phyloP scores from a whole-genome alignment of 92 coral and sea anemone genomes.

The Blastomussa wellsi region DNA sequence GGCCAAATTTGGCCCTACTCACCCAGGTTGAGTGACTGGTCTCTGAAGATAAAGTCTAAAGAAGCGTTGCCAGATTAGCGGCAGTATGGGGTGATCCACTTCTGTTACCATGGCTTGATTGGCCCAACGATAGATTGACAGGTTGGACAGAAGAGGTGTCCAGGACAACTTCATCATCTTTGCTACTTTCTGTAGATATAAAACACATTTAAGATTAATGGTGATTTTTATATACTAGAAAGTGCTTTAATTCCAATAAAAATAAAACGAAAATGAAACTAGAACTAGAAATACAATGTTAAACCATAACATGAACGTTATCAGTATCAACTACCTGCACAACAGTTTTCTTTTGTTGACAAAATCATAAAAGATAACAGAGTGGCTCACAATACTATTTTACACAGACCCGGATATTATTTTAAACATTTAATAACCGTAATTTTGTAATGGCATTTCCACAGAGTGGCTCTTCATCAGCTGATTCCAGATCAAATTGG shows the following conservation, averaged over 20 bases:
- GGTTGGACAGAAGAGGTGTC: constrained; percentile 70
- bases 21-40: constrained; percentile 90
- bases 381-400: too few species aligned
- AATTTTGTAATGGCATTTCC: too few species aligned
- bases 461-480: too few species aligned
- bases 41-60: constrained; percentile 81
- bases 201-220: not conserved
- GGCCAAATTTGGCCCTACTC: not conserved
- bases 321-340: not conserved
- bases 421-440: too few species aligned
- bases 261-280: not conserved
- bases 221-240: too few species aligned
- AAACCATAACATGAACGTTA: not conserved
- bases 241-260: not conserved
- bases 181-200: constrained; percentile 78
- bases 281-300: too few species aligned
- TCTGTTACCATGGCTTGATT: constrained; percentile 81
- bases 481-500: too few species aligned
- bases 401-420: too few species aligned
- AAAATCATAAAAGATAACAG: too few species aligned
- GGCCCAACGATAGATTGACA: constrained; percentile 95
- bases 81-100: constrained; percentile 80
- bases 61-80: constrained; percentile 95
- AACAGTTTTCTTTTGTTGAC: too few species aligned
- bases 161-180: constrained; percentile 75